Evolutionary conservation across 2,888 invertebrate species (phyloP).

Genomic region (Hipparchia sbordonii): DNA sequence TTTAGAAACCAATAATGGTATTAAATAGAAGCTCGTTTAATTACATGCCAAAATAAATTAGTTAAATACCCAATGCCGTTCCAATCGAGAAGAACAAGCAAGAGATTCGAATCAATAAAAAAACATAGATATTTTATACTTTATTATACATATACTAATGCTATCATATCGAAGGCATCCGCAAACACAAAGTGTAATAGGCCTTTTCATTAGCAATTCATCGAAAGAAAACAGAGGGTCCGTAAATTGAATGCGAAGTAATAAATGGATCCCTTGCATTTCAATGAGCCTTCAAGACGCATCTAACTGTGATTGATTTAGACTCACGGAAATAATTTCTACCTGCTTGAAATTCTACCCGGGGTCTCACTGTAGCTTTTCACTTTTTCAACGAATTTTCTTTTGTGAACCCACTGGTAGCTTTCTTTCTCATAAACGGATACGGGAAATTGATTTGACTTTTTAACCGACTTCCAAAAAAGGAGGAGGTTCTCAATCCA

Average conservation of each 20-base stretch:
- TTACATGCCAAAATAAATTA: too few relatives aligned
- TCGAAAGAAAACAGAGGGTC: slow-evolving; percentile 56
- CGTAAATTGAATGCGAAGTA: slow-evolving; percentile 69
- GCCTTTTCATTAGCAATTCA: slow-evolving; percentile 45
- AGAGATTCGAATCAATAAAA: not conserved
- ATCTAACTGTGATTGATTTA: slow-evolving; percentile 69
- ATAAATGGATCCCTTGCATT: slow-evolving; percentile 67
- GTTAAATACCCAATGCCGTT: too few relatives aligned
- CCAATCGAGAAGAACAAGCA: too few relatives aligned
- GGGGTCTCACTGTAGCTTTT: slow-evolving; percentile 56
- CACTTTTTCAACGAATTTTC: slow-evolving; percentile 57
- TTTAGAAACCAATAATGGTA: too few relatives aligned
- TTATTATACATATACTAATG: not conserved
- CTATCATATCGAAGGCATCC: not conserved
- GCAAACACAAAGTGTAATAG: slow-evolving; percentile 33
- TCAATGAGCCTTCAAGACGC: slow-evolving; percentile 48
- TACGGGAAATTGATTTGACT: too few relatives aligned
- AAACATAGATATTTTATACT: not conserved
- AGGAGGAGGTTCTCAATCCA: too few relatives aligned
- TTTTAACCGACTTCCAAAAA: too few relatives aligned
- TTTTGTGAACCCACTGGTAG: slow-evolving; percentile 34
- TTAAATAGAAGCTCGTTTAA: too few relatives aligned
- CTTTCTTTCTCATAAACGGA: too few relatives aligned
- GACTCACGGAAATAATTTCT: slow-evolving; percentile 65
- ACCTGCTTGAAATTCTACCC: slow-evolving; percentile 62